Base-by-base conservation (phyloP, 2,888 invertebrate genomes). In the Geophilus truncorum region DNA sequence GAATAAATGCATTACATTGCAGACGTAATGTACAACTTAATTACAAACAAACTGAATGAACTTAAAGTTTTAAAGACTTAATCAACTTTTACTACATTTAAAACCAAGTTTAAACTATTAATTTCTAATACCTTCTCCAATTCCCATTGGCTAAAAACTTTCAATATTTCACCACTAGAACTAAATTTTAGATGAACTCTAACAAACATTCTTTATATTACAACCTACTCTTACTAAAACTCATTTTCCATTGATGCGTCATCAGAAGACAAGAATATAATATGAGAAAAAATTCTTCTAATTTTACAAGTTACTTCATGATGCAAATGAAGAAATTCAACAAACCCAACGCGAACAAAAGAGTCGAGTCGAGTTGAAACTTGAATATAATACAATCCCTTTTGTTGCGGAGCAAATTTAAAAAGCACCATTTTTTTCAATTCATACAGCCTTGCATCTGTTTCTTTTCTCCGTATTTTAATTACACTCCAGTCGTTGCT, bases 391-490 rank as follows among this genome's bases (percentile, higher is more conserved):
- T 62, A 62, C 62, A 28, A 62, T 25, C 23, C 28, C 62, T 62
- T 62, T 62, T 62, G 62, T 62, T 62, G 10, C 23, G 12, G 10
- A 62, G 28, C 62, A 28, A 62, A 62, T 62, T 62, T 23, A 62
- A 62, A 62, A 62, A 15, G 57, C 57, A 57, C 23, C 15, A 15
- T 18, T n/a, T 45, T 45, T 62, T 62, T 28, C 12, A n/a, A n/a
- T 21, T 57, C 12, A 4, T 25, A 10, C 62, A 23, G 23, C 10
- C 6, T 62, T 62, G 62, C 62, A 62, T 62, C 62, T 62, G 62
- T 62, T 62, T 62, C 62, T 62, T 62, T 62, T 62, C 62, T 62
- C 25, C 62, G 25, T 62, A 62, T 62, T 62, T 62, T 62, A 62
- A 62, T 62, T 62, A 62, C 62, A 62, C 62, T 62, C 62, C 62